These are phyloP conservation scores for Elysia crispata DNA, from an alignment of 2,888 invertebrate genomes.

Conservation along the genomic window DNA sequence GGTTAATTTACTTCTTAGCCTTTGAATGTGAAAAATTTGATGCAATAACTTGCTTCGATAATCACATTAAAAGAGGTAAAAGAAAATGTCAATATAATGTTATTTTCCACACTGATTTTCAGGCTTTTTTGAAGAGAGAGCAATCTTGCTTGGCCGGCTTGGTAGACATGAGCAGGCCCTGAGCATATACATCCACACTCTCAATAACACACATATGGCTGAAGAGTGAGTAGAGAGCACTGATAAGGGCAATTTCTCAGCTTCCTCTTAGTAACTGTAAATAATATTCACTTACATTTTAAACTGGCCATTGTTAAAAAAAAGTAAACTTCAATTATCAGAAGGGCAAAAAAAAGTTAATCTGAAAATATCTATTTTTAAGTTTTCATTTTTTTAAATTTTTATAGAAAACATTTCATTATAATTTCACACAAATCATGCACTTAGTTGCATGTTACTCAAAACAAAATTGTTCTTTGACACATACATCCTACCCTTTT, in stretches of 20 bases:
- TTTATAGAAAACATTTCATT: not conserved
- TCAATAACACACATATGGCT: constrained; percentile 90
- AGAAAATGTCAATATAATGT: no score
- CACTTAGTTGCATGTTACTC: no score
- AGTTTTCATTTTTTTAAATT: not conserved
- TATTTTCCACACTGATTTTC: constrained; percentile 40
- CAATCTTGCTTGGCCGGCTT: constrained; percentile 93
- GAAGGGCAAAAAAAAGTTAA: not conserved
- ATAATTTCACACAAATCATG: not conserved
- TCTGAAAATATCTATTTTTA: not conserved
- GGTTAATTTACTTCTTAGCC: no score
- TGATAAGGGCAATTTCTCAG: not conserved
- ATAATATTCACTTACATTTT: no score
- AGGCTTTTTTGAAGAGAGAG: constrained; percentile 93
- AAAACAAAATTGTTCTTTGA: no score
- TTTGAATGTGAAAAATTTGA: no score
- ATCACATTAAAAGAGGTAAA: no score
- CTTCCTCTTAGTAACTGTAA: no score
- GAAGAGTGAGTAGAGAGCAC: constrained; percentile 83
- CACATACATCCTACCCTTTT: no score
- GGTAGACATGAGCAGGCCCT: constrained; percentile 95
- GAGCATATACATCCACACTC: constrained; percentile 91
- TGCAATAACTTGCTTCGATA: no score
- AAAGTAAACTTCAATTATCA: no score
- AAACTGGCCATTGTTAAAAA: no score